Evolutionary conservation across 2,113 vertebrate genomes (phyloP).

Genomic region (Chaetodon auriga): DNA sequence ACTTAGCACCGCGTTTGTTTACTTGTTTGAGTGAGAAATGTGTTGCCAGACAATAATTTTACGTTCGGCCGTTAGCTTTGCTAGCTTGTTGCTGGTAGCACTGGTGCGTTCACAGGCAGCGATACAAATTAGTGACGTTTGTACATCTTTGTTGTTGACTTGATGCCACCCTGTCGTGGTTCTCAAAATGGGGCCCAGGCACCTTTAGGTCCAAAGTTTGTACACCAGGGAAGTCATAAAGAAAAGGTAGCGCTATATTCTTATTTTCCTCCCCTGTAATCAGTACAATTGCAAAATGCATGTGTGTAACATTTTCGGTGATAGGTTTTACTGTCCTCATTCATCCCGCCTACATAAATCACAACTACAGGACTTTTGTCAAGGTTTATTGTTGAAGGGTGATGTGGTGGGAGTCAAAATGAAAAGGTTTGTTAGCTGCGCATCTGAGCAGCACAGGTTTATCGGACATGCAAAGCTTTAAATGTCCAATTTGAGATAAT

Average conservation of each 20-base stretch:
- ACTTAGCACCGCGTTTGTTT: constrained; percentile 64
- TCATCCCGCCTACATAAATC: constrained; percentile 52
- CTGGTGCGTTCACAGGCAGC: constrained; percentile 8
- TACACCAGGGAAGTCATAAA: constrained; percentile 29
- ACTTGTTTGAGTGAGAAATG: constrained; percentile 37
- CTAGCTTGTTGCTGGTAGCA: constrained; percentile 41
- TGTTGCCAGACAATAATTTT: constrained; percentile 10
- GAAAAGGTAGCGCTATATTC: constrained; percentile 21
- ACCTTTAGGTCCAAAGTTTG: constrained; percentile 16
- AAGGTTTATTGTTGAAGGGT: constrained; percentile 18
- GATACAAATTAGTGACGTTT: background rate
- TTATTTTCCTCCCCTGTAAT: constrained; percentile 31
- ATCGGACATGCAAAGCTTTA: background rate
- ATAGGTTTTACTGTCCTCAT: constrained; percentile 31
- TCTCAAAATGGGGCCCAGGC: constrained; percentile 1
- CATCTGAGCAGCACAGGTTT: background rate
- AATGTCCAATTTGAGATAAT: constrained; percentile 13
- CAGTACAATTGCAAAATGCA: constrained; percentile 28
- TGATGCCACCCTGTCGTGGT: constrained; percentile 10
- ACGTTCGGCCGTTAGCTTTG: constrained; percentile 25
- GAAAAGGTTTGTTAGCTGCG: background rate
- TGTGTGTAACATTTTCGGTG: constrained; percentile 37
- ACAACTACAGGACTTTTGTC: constrained; percentile 8
- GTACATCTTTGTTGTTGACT: constrained; percentile 52
- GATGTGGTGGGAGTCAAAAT: background rate